Evolutionary conservation across 2,797 vertebrate species (phyloP), one percentile per base, ranked within the genome.

Genomic region (Gymnoscopelus braueri): DNA sequence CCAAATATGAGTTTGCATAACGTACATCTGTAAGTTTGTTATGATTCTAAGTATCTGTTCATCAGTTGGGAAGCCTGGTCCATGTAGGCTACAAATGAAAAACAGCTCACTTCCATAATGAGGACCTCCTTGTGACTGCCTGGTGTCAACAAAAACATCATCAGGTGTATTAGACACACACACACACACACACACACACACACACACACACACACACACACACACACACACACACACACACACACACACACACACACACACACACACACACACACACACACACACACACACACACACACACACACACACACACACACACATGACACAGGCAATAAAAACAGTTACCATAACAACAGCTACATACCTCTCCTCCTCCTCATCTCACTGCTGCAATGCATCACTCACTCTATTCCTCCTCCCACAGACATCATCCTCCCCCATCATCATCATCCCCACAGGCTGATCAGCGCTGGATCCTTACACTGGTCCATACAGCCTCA

Each of bases 351-450:
- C 90, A 85, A 89, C 83, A 57, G 67, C 63, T 76, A 59, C 24
- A 71, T 63, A 62, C 78, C 71, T 73, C 77, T 60, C 53, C 54
- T 54, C 29, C 26, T 71, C 64, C 68, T 73, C 78, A 52, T 82
- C 74, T 57, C 74, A 69, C 70, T 81, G 63, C 88, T 84, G 86
- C 70, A 85, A 74, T 84, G 87, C 88, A 89, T 88, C 90, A 87
- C 78, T 63, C 65, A 71, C 65, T 52, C 69, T 54, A 60, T 61
- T 68, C 66, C 76, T 71, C 63, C 75, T 35, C 50, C 48, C 58
- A 23, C 23, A 63, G 26, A 56, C 62, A 53, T 19, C 19, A 19
- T 19, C 73, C 66, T 67, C 75, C 69, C 70, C 53, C 62, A 63
- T 14, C 71, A 67, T n/a, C 44, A 14, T 51, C 51, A 48, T 62